Evolutionary conservation across 2,113 vertebrate genomes (phyloP).

Genomic region (Astur gentilis): DNA sequence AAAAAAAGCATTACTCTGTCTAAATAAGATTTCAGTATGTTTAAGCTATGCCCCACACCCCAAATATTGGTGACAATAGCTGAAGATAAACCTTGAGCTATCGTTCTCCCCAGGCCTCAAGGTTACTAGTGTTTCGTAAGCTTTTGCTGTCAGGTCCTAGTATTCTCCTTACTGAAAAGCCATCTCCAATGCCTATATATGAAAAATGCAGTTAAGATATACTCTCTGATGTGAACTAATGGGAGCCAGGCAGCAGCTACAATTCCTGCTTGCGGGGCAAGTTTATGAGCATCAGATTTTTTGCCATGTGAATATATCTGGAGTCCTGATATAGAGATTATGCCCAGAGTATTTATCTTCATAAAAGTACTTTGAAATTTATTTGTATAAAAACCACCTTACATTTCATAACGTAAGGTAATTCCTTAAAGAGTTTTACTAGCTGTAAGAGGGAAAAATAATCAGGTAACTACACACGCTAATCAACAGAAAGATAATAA

Average conservation of each 20-base stretch:
- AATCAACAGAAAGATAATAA: background rate
- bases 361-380: background rate
- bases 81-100: background rate
- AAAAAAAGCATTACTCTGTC: background rate
- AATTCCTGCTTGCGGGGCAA: accelerated
- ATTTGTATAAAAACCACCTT: background rate
- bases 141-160: background rate
- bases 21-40: background rate
- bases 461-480: background rate
- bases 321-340: background rate
- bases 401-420: background rate
- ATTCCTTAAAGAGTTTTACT: background rate
- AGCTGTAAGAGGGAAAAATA: background rate
- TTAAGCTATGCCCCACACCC: background rate
- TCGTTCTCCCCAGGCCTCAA: accelerated
- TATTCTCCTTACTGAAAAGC: background rate
- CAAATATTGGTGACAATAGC: background rate
- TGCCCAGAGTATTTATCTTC: background rate
- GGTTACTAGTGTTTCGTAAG: background rate
- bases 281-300: background rate
- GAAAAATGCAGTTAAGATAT: background rate
- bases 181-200: background rate
- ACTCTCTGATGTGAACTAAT: background rate
- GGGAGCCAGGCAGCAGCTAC: background rate
- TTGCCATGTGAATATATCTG: background rate